Percentiles rank a stretch among this genome's conserved stretches.
phyloP scores from a whole-genome alignment of 2,888 invertebrate species.

The Cantharis rustica region DNA sequence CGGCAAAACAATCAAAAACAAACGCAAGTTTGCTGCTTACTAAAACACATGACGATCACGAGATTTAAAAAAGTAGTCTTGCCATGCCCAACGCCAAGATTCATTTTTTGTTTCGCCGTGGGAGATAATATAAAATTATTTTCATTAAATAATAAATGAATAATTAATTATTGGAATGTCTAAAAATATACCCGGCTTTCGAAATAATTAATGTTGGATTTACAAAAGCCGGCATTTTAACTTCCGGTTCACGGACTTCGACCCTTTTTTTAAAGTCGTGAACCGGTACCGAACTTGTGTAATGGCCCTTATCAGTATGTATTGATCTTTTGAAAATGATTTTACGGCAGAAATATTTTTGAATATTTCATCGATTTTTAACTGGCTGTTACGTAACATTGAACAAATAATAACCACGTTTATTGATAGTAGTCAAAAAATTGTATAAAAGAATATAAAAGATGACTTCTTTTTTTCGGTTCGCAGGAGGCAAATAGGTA shows the following conservation, averaged over 20 bases:
- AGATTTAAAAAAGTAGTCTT: neutral
- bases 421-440: neutral
- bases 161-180: neutral
- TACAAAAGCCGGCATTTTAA: neutral
- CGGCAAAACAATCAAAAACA: neutral
- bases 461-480: neutral
- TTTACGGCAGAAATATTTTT: neutral
- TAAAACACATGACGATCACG: neutral
- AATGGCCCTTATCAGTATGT: neutral
- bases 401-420: neutral
- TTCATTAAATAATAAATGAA: neutral
- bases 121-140: neutral
- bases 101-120: neutral
- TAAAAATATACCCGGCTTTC: neutral
- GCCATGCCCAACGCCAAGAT: neutral
- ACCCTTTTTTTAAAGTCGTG: neutral
- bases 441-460: too few species aligned
- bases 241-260: neutral
- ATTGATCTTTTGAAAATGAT: neutral
- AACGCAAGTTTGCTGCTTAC: neutral
- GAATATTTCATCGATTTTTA: neutral
- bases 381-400: neutral
- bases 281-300: neutral
- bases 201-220: neutral
- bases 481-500: neutral